A percentile compares a stretch with the other conserved stretches of the same genome.
Evolutionary conservation across 2,888 invertebrate genomes (phyloP).

Genomic region (Eledona agricola): DNA sequence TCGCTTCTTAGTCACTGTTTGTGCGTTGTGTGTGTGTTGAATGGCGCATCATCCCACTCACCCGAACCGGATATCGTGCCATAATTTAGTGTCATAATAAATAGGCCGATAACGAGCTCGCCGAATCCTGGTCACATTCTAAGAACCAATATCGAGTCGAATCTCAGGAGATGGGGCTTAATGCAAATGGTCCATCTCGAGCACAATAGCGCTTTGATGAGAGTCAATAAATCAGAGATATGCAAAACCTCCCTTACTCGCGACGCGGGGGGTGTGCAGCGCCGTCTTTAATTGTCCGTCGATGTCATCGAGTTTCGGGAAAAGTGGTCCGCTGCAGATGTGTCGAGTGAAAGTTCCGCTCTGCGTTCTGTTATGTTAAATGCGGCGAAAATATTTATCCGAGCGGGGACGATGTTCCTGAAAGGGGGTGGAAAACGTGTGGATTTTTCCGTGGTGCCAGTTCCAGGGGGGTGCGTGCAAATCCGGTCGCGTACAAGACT

Average conservation of each 20-base stretch:
- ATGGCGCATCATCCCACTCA: too few relatives aligned
- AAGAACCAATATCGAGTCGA: conserved; percentile 51
- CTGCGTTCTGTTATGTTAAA: conserved; percentile 56
- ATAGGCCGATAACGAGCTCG: conserved; percentile 52
- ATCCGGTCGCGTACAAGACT: conserved; percentile 55
- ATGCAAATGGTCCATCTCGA: conserved; percentile 61
- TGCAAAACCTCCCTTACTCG: conserved; percentile 62
- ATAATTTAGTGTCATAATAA: conserved; percentile 53
- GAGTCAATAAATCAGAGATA: conserved; percentile 68
- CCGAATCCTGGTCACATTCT: conserved; percentile 45
- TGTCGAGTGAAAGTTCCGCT: conserved; percentile 56
- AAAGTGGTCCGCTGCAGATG: too few relatives aligned
- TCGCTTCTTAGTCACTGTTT: too few relatives aligned
- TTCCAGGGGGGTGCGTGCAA: too few relatives aligned
- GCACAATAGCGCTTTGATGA: conserved; percentile 66
- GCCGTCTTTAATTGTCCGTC: too few relatives aligned
- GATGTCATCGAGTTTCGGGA: too few relatives aligned
- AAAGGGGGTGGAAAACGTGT: conserved; percentile 47
- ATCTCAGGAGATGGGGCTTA: conserved; percentile 56
- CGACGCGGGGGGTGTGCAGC: too few relatives aligned
- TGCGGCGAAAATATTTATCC: conserved; percentile 60
- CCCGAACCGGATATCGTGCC: conserved; percentile 52
- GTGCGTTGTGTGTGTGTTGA: too few relatives aligned
- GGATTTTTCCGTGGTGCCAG: conserved; percentile 20
- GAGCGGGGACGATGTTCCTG: conserved; percentile 57